phyloP scores from a whole-genome alignment of 2,797 vertebrate species.

The Gorsachius magnificus region DNA sequence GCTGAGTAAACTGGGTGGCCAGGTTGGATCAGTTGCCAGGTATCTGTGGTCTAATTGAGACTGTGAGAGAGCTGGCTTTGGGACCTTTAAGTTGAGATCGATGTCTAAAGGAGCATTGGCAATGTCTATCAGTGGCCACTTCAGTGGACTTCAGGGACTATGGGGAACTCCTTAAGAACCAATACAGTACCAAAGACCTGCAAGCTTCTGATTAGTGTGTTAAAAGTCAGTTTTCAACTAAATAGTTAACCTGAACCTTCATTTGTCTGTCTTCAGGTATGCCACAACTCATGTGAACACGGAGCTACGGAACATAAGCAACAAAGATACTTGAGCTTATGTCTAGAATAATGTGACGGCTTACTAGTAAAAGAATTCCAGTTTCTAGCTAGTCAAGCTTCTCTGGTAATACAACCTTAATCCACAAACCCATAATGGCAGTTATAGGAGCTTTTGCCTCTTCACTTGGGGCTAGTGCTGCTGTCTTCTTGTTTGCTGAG shows the following conservation, averaged over 20 bases:
- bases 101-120: not conserved
- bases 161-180: not conserved
- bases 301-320: not conserved
- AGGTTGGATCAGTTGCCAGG: not conserved
- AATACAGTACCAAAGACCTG: not conserved
- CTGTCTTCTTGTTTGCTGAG: not conserved
- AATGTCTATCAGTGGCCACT: fast-evolving
- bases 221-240: not conserved
- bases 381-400: not conserved
- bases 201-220: not conserved
- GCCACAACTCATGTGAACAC: fast-evolving
- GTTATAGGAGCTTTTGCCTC: not conserved
- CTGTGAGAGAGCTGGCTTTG: not conserved
- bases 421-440: not conserved
- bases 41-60: not conserved
- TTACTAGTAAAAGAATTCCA: not conserved
- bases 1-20: not conserved
- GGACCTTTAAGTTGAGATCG: not conserved
- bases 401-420: not conserved
- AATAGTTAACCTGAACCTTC: not conserved
- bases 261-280: not conserved
- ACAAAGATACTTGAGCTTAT: not conserved
- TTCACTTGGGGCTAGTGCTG: not conserved
- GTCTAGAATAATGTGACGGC: not conserved
- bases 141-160: not conserved